These are phyloP conservation scores for Trypoxylus dichotomus DNA, from an alignment of 1,140 invertebrate genomes.

Conservation along the genomic window DNA sequence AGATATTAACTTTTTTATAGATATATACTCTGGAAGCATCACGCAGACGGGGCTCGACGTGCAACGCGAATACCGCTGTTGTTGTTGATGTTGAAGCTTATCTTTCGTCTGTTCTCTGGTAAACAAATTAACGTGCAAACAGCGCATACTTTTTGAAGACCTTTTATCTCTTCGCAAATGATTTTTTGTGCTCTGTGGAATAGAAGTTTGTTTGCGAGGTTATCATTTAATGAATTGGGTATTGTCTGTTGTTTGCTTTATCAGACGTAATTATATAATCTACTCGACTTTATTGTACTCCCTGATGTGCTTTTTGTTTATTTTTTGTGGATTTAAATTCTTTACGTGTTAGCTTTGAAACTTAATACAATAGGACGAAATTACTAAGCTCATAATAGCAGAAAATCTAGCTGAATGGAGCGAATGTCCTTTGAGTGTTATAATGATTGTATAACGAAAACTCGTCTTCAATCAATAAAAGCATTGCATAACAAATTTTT, in stretches of 20 bases:
- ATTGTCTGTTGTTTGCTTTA: not conserved
- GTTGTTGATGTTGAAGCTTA: not conserved
- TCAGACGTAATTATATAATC: slow-evolving; percentile 5
- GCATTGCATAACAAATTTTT: too few relatives aligned
- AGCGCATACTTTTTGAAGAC: not conserved
- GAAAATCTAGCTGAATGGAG: too few relatives aligned
- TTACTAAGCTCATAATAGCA: too few relatives aligned
- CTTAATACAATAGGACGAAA: too few relatives aligned
- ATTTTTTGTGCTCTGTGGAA: not conserved
- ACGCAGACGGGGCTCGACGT: not conserved
- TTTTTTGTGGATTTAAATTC: not conserved
- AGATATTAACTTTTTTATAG: slow-evolving; percentile 24
- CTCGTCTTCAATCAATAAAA: too few relatives aligned
- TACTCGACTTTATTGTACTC: not conserved
- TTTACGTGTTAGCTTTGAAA: not conserved
- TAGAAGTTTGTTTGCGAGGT: not conserved
- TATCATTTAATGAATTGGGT: slow-evolving; percentile 17
- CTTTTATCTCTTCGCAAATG: not conserved
- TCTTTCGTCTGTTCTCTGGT: slow-evolving; percentile 11
- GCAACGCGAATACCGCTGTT: not conserved
- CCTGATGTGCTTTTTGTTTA: not conserved
- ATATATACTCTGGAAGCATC: not conserved
- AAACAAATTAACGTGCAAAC: slow-evolving; percentile 12
- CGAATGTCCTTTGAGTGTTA: too few relatives aligned
- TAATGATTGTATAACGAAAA: too few relatives aligned